These are phyloP conservation scores for Drosophila littoralis DNA, from an alignment of 1,140 invertebrate genomes.

Conservation along the genomic window DNA sequence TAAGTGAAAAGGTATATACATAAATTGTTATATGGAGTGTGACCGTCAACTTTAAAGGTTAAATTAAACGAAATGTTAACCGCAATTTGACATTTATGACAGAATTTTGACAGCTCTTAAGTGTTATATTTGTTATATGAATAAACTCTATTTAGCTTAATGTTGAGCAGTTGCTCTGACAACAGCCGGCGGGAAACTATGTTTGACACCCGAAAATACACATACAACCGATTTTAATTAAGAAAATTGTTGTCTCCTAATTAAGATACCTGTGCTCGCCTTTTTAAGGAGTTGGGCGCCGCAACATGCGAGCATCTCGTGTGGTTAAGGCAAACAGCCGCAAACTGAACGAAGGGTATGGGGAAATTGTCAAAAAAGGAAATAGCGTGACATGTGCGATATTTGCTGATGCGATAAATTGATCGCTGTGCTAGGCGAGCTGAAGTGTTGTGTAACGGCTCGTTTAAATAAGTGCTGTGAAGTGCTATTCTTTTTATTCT, in stretches of 20 bases:
- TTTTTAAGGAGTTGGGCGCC: not conserved
- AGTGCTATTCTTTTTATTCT: no score
- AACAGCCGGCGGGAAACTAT: constrained; percentile 9
- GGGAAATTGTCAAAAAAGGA: constrained; percentile 25
- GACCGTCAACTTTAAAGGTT: not conserved
- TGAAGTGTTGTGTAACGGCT: no score
- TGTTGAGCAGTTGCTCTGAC: not conserved
- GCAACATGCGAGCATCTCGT: not conserved
- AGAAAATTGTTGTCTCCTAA: constrained; percentile 37
- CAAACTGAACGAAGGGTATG: constrained; percentile 5
- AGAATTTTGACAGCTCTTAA: constrained; percentile 1
- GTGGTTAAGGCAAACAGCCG: constrained; percentile 29
- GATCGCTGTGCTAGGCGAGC: no score
- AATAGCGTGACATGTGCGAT: constrained; percentile 34
- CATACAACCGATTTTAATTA: constrained; percentile 44
- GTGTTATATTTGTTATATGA: not conserved
- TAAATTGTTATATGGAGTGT: not conserved
- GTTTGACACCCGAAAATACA: constrained; percentile 1
- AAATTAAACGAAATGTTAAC: not conserved
- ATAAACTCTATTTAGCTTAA: not conserved
- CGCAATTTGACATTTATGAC: not conserved
- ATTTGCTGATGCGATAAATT: constrained; percentile 30
- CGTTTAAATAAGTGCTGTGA: no score
- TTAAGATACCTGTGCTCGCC: constrained; percentile 4
- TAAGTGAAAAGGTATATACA: not conserved